Evolutionary conservation across 2,113 vertebrate genomes (phyloP), one percentile per base, ranked within the genome.

Genomic region (Crypturellus undulatus): DNA sequence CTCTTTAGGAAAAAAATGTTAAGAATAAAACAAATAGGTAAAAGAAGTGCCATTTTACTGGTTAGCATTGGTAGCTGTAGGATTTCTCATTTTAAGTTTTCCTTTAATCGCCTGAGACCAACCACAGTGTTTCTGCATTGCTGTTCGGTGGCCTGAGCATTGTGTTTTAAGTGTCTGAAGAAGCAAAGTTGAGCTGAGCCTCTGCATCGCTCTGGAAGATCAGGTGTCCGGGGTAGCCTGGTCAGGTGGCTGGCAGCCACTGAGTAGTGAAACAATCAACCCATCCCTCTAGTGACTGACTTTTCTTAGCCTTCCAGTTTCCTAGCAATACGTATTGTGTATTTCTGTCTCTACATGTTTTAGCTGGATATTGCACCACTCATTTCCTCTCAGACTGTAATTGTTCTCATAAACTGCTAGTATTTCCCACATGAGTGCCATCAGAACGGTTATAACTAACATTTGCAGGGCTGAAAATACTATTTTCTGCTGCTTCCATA

Each of bases 11-110:
- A 87, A 93, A 93, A 42, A 13, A 42, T 42, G 40, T 52, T 83
- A 54, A 80, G 54, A 84, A 26, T 70, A 58, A 85, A 63, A 9
- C 3, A 32, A n/a, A 43, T 3, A 24, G 8, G 12, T 43, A 79
- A 32, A 34, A 19, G 26, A 24, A 67, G n/a, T 1, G 2, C 4
- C 4, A 0, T 70, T 88, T 43, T 63, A 42, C 30, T 0, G 2
- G 8, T 40, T 26, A 36, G 14, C 2, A 2, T 12, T 58, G 43
- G 13, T 32, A 83, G 4, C 18, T 6, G 3, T 8, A 64, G 40
- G 22, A 62, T 60, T 73, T 93, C 22, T 30, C 8, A 26, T 88
- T 24, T 71, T 26, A 43, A 67, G 21, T 3, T 65, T 76, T 89
- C 62, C 28, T 34, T 69, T 51, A 62, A 51, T 59, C 47, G 64